These are phyloP conservation scores for Chaenogobius annularis DNA, from an alignment of 2,113 vertebrate species.

Conservation along the genomic window DNA sequence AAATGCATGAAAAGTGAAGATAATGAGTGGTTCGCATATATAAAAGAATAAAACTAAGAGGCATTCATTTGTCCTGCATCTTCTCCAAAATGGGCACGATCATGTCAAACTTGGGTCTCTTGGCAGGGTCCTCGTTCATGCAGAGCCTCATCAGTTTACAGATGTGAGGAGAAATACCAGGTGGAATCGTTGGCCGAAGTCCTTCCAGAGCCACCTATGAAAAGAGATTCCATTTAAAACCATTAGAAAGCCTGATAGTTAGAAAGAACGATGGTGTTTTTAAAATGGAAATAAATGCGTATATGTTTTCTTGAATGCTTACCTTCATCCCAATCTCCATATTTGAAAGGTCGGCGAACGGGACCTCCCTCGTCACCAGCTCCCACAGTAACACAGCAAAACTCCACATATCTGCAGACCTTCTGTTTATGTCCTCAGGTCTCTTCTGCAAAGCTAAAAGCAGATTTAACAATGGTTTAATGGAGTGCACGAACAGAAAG, in stretches of 20 bases:
- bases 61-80: conserved; percentile 93
- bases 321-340: conserved; percentile 95
- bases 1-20: conserved; percentile 52
- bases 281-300: background rate
- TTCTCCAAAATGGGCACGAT: conserved; percentile 97
- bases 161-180: conserved; percentile 94
- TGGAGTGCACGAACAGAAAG: too few species aligned
- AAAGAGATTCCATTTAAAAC: background rate
- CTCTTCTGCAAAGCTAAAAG: conserved; percentile 91
- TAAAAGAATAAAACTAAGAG: conserved; percentile 9
- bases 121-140: conserved; percentile 98
- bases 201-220: conserved; percentile 91
- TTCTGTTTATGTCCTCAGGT: conserved; percentile 94
- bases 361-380: conserved; percentile 94
- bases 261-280: background rate
- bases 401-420: conserved; percentile 98
- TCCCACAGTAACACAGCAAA: conserved; percentile 96
- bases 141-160: conserved; percentile 99
- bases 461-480: background rate
- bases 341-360: conserved; percentile 95
- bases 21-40: conserved; percentile 46
- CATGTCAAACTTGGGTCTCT: conserved; percentile 98
- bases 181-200: conserved; percentile 93
- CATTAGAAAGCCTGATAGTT: background rate
- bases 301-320: background rate